A percentile compares a stretch with the other conserved stretches of the same genome.
These are phyloP conservation scores for Molossus alvarezi DNA, from an alignment of 2,797 vertebrate species.

Conservation along the genomic window DNA sequence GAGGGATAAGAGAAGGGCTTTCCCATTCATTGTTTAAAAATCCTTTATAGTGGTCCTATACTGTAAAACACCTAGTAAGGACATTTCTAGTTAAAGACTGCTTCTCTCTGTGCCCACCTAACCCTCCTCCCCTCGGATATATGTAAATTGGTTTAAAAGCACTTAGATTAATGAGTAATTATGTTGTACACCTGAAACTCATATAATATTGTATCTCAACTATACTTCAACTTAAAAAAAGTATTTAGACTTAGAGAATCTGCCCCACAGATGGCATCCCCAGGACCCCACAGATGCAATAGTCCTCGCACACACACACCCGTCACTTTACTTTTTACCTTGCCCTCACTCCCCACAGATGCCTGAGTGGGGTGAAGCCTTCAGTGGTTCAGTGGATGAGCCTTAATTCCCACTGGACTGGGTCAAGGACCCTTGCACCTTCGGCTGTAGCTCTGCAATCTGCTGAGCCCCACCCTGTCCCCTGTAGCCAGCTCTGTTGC, in stretches of 20 bases:
- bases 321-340: not conserved
- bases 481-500: not conserved
- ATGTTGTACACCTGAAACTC: not conserved
- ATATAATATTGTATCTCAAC: not conserved
- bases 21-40: slow-evolving; percentile 35
- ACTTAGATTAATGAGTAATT: not conserved
- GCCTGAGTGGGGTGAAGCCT: not conserved
- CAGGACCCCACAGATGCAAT: not conserved
- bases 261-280: not conserved
- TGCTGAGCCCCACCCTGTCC: not conserved
- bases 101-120: not conserved
- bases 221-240: not conserved
- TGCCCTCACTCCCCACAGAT: not conserved
- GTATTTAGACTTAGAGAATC: not conserved
- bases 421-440: not conserved
- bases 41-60: not conserved
- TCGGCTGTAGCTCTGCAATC: not conserved
- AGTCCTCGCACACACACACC: not conserved
- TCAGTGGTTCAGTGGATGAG: not conserved
- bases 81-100: slow-evolving; percentile 1
- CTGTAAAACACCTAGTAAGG: not conserved
- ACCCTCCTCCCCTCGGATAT: not conserved
- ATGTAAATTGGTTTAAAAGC: not conserved
- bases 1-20: slow-evolving; percentile 13
- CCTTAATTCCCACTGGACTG: not conserved